Base-by-base conservation (phyloP, 2,888 invertebrate genomes). In the Mythimna lalbum region DNA sequence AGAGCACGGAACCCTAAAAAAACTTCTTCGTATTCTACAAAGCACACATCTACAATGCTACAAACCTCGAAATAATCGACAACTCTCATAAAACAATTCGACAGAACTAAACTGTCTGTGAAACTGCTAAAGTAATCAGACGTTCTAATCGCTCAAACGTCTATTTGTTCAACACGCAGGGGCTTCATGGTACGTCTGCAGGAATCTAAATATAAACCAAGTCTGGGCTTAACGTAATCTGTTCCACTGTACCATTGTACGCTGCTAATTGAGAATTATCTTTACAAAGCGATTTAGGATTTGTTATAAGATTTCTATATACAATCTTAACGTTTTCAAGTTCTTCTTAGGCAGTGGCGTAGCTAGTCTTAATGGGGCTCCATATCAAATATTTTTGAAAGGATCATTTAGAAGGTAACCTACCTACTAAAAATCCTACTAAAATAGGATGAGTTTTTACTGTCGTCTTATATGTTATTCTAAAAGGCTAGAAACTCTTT, bases 121-220 rank as follows among this genome's bases (percentile, higher is more conserved):
- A 59, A 53, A 52, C 23, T 31, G n/a, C 31, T 23, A n/a, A 74
- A 74, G 39, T 56, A 62, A 71, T 49, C 62, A 71, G 68, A 62
- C 31, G 36, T 23, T 62, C 52, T 72, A 78, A 78, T 78, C 63
- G 52, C 73, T 55, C 21, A 53, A 49, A 36, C 53, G 10, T 78
- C 27, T 63, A 33, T 73, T 78, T 75, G 19, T n/a, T 21, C 59
- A 75, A 50, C 52, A 63, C 78, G 21, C 39, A 49, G 33, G 19
- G 31, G 62, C 57, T 47, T 50, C 27, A 43, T 10, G 31, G 27
- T 57, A 78, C 19, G 62, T 59, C 31, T 39, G 31, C 73, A 36
- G 73, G 72, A 47, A 72, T 59, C 47, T 59, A 23, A 63, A 78
- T 63, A 78, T 21, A 57, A 73, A 19, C 39, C 43, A 33, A 43